Base-by-base conservation (phyloP, 2,888 invertebrate species). In the Limnephilus lunatus region DNA sequence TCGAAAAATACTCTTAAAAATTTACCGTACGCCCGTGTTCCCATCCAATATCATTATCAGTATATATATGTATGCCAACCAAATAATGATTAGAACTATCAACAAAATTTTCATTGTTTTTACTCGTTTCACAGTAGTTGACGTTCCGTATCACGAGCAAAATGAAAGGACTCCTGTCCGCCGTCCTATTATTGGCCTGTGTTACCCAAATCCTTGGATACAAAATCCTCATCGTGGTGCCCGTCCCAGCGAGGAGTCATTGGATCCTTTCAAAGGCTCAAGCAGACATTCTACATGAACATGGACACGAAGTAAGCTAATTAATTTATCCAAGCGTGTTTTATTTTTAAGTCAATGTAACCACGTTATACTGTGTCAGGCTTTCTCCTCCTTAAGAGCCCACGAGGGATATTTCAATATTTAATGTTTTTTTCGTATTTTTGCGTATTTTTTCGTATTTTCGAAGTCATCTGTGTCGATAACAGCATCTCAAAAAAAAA, bases 291-390 rank as follows among this genome's bases (percentile, higher is more conserved):
- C 32, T 88, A 32, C 88, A 88, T 68, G 88, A 88, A 19, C 31
- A 88, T 19, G 88, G 88, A 88, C 88, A 88, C 80, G 88, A 88
- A 68, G 88, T 88, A 88, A 68, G 88, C 15, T 31, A 85, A 32
- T 12, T 44, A 2, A 39, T n/a, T 9, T 25, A 68, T 68, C 44
- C 11, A 3, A 12, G 12, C 12, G 44, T 12, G 44, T 44, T 44
- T 12, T 11, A 44, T 44, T 44, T 44, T 44, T 44, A 14, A 14
- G 11, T 44, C 14, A 12, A 7, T 44, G 0, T 44, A 12, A 35
- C 5, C 2, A 35, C 35, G 44, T 44, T 44, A 5, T 5, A 39
- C 44, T 4, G 12, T 44, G 11, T 12, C 12, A 1, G 44, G 11
- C 12, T 44, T 44, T 44, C 44, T 44, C 44, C 11, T 44, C 2